Evolutionary conservation across 1,140 invertebrate species (phyloP).

Genomic region (Eriosoma lanigerum): DNA sequence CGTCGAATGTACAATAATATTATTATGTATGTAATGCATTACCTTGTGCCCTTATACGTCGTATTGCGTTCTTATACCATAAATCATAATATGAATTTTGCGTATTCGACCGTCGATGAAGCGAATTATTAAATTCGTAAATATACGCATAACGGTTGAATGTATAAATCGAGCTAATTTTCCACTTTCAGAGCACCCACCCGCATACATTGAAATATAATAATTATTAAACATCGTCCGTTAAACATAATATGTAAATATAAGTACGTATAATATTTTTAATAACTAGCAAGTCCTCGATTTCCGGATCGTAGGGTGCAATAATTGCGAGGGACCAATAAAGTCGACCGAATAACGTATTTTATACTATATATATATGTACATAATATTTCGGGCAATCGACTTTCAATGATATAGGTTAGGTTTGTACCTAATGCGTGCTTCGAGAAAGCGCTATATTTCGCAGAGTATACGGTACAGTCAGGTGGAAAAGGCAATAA

Average conservation of each 20-base stretch:
- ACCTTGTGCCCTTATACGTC: too few species aligned
- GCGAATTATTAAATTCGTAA: too few species aligned
- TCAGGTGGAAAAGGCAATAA: constrained; percentile 19
- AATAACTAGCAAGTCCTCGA: constrained; percentile 33
- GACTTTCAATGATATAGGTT: not conserved
- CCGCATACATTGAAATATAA: too few species aligned
- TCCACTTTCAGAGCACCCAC: not conserved
- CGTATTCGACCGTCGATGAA: too few species aligned
- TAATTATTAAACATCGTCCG: too few species aligned
- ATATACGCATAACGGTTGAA: not conserved
- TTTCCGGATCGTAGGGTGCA: constrained; percentile 26
- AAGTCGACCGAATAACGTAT: not conserved
- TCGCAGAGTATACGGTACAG: not conserved
- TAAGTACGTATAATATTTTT: constrained; percentile 17
- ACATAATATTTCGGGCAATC: not conserved
- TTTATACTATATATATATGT: not conserved
- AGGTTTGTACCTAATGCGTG: not conserved
- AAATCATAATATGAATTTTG: too few species aligned
- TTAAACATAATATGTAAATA: too few species aligned
- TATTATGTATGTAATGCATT: too few species aligned
- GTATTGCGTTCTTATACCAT: too few species aligned
- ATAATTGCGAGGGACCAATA: constrained; percentile 32
- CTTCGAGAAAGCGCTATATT: not conserved
- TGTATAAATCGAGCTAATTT: constrained; percentile 42
- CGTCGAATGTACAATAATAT: too few species aligned